These are phyloP conservation scores for Rhinatrema bivittatum DNA, from an alignment of 2,797 vertebrate genomes.

Conservation along the genomic window DNA sequence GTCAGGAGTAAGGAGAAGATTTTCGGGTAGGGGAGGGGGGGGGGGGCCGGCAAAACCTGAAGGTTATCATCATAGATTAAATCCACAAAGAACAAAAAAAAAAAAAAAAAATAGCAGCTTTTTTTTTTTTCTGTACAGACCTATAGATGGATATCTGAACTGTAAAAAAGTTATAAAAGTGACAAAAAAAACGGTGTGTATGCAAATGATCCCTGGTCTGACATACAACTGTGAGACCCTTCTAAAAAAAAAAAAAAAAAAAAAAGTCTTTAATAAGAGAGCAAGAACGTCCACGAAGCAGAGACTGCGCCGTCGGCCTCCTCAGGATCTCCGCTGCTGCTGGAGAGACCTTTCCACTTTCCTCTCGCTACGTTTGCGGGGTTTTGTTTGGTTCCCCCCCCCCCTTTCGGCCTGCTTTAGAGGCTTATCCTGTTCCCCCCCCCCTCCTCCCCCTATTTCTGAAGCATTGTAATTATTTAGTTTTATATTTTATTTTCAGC, in stretches of 20 bases:
- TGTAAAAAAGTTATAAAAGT: conserved; percentile 97
- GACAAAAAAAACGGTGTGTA: conserved; percentile 87
- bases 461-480: no score
- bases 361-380: no score
- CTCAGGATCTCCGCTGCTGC: not conserved
- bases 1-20: no score
- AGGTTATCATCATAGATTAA: conserved; percentile 82
- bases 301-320: conserved; percentile 22
- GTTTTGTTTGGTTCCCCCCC: no score
- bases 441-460: no score
- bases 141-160: conserved; percentile 93
- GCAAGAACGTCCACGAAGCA: conserved; percentile 54
- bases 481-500: conserved; percentile 14
- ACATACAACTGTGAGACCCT: conserved; percentile 89
- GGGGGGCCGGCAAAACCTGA: conserved; percentile 86
- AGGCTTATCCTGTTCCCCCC: no score
- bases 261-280: conserved; percentile 58
- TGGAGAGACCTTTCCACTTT: not conserved
- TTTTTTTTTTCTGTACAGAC: conserved; percentile 95
- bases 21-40: conserved; percentile 38
- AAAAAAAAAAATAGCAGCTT: conserved; percentile 96
- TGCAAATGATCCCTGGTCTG: conserved; percentile 79
- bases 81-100: conserved; percentile 89
- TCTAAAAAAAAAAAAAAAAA: conserved; percentile 59
- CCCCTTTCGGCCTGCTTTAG: conserved; percentile 40